Evolutionary conservation across 2,797 vertebrate genomes (phyloP), one percentile per base, ranked within the genome.

Genomic region (Esox lucius): DNA sequence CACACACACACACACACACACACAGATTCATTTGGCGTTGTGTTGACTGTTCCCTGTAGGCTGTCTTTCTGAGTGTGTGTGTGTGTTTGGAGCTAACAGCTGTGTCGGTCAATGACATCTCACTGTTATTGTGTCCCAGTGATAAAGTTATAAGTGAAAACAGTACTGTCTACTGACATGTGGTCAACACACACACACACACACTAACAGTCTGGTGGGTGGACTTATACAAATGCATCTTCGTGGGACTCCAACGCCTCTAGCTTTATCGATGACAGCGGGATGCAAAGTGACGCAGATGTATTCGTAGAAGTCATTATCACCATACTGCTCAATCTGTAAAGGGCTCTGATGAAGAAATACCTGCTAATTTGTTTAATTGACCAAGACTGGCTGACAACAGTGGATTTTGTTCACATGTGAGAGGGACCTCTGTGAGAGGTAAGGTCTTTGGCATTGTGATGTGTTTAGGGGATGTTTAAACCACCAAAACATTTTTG

Each of bases 201-300:
- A n/a, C n/a, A n/a, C n/a, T n/a, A n/a, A n/a, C n/a, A n/a, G n/a
- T n/a, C n/a, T n/a, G 17, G 39, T 46, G n/a, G 67, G 39, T 35
- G n/a, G 67, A 68, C 67, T 42, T 19, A 24, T n/a, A 68, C 17
- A 68, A 39, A 68, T 56, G 56, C 73, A 71, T 75, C 64, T 76
- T 49, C 28, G 33, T 66, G 64, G 33, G 17, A 33, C 31, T 31
- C 64, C 6, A 64, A 28, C 15, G 31, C 64, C 64, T 66, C 31
- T 16, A 19, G 64, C 28, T 28, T 66, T 35, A 64, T 31, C 7
- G 64, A 33, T 33, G 64, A 66, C 64, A 35, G 19, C 28, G 16
- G 64, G 12, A 17, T 35, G 31, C 64, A 35, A 66, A 66, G 64
- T 31, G 17, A 35, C 13, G 12, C 64, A 16, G 28, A 17, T 67